Conservation (phyloP, 2,888 invertebrate genomes). For the Hypercompe scribonia region DNA sequence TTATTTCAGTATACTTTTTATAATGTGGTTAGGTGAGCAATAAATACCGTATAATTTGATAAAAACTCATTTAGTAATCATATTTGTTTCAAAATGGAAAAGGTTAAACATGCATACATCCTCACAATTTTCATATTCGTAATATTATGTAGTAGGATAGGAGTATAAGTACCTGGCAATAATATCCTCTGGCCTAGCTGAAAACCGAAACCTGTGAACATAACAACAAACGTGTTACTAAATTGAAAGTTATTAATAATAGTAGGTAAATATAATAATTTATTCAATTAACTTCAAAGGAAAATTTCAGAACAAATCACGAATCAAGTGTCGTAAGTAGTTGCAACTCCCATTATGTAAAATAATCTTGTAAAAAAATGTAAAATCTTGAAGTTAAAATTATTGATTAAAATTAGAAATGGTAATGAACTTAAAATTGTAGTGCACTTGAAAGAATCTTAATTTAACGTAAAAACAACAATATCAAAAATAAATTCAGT, state of each 20-base stretch:
- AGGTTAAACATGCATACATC: neutral
- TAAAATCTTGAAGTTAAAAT: neutral
- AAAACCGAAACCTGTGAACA: conserved; percentile 81
- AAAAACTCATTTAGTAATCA: neutral
- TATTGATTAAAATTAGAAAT: neutral
- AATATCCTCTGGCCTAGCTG: conserved; percentile 66
- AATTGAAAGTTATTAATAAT: neutral
- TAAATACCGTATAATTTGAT: neutral
- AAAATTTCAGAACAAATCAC: neutral
- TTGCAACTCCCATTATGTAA: neutral
- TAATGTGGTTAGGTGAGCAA: neutral
- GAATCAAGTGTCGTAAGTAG: neutral
- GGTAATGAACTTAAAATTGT: neutral
- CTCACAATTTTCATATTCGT: neutral
- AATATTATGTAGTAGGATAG: neutral
- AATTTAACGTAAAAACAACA: neutral
- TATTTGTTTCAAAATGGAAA: neutral
- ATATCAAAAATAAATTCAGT: neutral
- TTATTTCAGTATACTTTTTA: neutral
- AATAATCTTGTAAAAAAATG: too few relatives aligned
- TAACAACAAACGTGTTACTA: conserved; percentile 46
- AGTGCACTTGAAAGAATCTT: neutral
- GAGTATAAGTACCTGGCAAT: conserved; percentile 57
- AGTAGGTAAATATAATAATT: neutral
- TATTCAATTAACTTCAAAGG: neutral